Evolutionary conservation across 2,797 vertebrate genomes (phyloP).

Genomic region (Streptopelia turtur): DNA sequence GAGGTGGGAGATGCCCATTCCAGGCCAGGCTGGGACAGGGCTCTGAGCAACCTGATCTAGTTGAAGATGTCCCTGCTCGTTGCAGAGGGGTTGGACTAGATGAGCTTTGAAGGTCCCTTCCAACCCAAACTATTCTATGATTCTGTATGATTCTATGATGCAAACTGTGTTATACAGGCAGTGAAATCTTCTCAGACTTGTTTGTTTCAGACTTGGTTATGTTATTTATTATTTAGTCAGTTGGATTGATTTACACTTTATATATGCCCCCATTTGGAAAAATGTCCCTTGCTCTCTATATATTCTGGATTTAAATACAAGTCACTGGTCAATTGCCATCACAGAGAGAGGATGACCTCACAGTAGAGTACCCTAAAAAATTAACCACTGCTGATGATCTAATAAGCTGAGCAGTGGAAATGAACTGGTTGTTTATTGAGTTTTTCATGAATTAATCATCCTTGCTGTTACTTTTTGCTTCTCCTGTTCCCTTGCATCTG

Average conservation of each 20-base stretch:
- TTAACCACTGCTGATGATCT: neutral
- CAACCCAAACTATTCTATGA: no score
- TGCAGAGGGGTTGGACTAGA: no score
- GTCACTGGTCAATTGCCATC: neutral
- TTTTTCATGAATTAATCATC: constrained; percentile 7
- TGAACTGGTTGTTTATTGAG: neutral
- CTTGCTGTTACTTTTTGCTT: neutral
- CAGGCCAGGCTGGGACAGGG: no score
- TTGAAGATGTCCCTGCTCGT: no score
- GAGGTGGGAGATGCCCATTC: no score
- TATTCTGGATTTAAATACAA: neutral
- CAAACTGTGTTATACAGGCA: no score
- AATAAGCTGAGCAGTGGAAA: neutral
- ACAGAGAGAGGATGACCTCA: neutral
- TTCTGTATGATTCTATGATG: neutral
- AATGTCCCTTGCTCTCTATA: neutral
- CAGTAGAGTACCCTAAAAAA: neutral
- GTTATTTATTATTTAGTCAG: constrained; percentile 26
- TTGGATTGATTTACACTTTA: neutral
- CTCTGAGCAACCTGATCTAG: no score
- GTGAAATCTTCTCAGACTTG: neutral
- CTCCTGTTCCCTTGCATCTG: neutral
- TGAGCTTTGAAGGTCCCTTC: no score
- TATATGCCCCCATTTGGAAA: neutral
- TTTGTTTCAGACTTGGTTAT: neutral